These are phyloP conservation scores for Drosophila birchii DNA, from an alignment of 2,888 invertebrate species.

Conservation along the genomic window DNA sequence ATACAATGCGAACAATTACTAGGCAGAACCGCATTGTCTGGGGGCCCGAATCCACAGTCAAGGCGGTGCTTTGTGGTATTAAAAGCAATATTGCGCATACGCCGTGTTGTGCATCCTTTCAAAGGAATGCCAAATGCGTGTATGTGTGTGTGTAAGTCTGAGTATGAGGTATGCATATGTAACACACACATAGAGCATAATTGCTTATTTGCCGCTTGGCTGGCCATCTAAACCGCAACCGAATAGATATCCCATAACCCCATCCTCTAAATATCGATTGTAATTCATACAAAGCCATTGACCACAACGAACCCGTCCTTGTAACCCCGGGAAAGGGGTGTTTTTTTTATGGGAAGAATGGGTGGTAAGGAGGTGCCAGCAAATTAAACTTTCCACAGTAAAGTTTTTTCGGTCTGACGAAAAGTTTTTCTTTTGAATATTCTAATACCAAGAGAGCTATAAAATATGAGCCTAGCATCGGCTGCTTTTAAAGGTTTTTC, in stretches of 20 bases:
- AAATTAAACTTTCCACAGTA: conserved; percentile 34
- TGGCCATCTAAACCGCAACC: conserved; percentile 51
- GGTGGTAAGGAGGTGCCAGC: conserved; percentile 12
- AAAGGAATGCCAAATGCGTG: conserved; percentile 4
- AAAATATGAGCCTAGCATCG: conserved; percentile 15
- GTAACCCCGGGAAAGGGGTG: not conserved
- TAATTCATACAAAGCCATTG: conserved; percentile 42
- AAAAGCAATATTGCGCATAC: conserved; percentile 67
- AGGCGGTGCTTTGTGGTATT: conserved; percentile 13
- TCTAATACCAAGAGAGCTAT: conserved; percentile 2
- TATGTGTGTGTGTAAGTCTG: not conserved
- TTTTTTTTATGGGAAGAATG: not conserved
- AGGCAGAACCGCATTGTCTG: conserved; percentile 48
- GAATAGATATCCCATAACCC: conserved; percentile 16
- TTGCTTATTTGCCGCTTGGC: conserved; percentile 69
- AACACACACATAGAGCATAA: conserved; percentile 52
- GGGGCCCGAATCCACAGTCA: conserved; percentile 16
- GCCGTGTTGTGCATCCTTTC: conserved; percentile 35
- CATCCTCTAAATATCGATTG: conserved; percentile 58
- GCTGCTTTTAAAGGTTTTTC: not conserved
- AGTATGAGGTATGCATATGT: conserved; percentile 1
- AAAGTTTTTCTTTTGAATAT: conserved; percentile 20
- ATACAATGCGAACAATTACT: conserved; percentile 55
- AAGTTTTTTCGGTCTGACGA: conserved; percentile 29
- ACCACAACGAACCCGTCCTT: conserved; percentile 40